These are phyloP conservation scores for Eufriesea mexicana DNA, from an alignment of 1,140 invertebrate genomes.

Conservation along the genomic window DNA sequence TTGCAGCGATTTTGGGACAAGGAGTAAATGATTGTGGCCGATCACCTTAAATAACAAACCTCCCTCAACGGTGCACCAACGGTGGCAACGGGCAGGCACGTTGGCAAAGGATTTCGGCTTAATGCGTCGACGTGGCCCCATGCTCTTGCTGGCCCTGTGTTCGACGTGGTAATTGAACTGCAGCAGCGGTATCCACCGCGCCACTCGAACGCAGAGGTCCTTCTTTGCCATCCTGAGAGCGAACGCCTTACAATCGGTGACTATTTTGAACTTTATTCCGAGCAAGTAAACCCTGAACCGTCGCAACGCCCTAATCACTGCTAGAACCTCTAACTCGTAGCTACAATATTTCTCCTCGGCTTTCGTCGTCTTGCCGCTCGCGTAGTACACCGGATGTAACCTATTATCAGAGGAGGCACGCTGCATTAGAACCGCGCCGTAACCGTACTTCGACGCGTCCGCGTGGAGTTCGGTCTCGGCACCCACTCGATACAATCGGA, in stretches of 20 bases:
- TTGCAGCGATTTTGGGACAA: background rate
- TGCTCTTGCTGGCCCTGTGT: background rate
- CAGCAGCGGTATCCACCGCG: background rate
- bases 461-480: slow-evolving; percentile 2
- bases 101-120: background rate
- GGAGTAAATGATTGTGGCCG: background rate
- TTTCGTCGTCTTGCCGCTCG: background rate
- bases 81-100: too few species aligned
- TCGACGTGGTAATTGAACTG: background rate
- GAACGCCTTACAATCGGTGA: slow-evolving; percentile 18
- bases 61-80: too few species aligned
- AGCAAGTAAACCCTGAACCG: slow-evolving; percentile 10
- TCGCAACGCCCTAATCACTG: background rate
- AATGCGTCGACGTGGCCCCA: background rate
- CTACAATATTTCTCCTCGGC: slow-evolving; percentile 3
- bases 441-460: background rate
- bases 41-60: background rate
- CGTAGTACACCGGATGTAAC: background rate
- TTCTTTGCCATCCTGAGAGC: background rate
- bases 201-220: slow-evolving; percentile 1
- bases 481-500: background rate
- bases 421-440: slow-evolving; percentile 1
- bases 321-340: background rate
- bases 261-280: too few species aligned
- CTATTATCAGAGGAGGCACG: background rate